A percentile compares a stretch with the other conserved stretches of the same genome.
Evolutionary conservation across 2,113 vertebrate genomes (phyloP).

Genomic region (Microcebus jonahi): DNA sequence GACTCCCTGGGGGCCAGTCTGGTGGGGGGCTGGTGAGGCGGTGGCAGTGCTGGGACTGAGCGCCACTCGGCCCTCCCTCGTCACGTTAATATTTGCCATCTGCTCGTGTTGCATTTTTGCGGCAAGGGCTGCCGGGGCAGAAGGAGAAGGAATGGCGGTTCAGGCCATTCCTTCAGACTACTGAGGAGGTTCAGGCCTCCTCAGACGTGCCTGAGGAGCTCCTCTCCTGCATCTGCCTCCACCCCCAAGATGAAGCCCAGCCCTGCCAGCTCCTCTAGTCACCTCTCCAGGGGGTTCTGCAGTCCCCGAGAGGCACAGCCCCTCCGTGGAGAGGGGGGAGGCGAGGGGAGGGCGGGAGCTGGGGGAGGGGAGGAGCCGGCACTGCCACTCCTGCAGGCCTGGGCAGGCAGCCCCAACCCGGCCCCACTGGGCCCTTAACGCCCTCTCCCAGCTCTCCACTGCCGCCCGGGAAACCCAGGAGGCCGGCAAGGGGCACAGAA

Average conservation of each 20-base stretch:
- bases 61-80: constrained; percentile 50
- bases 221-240: background rate
- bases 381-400: constrained; percentile 66
- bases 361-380: background rate
- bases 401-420: constrained; percentile 62
- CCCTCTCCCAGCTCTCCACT: background rate
- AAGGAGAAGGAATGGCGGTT: constrained; percentile 47
- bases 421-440: background rate
- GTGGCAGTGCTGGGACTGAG: constrained; percentile 58
- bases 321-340: constrained; percentile 64
- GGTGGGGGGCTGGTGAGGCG: background rate
- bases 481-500: background rate
- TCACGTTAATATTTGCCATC: constrained; percentile 77
- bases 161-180: no score
- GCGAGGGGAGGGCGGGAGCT: constrained; percentile 44
- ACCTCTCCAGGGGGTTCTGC: background rate
- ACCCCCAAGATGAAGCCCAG: background rate
- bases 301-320: constrained; percentile 47
- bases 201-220: constrained; percentile 45
- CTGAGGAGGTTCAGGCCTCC: no score
- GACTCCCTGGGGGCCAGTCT: constrained; percentile 4
- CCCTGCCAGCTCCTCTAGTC: background rate
- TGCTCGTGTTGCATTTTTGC: constrained; percentile 73
- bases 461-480: background rate
- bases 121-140: constrained; percentile 44